phyloP scores from a whole-genome alignment of 2,797 vertebrate genomes.

The Ctenosaura bakeri region DNA sequence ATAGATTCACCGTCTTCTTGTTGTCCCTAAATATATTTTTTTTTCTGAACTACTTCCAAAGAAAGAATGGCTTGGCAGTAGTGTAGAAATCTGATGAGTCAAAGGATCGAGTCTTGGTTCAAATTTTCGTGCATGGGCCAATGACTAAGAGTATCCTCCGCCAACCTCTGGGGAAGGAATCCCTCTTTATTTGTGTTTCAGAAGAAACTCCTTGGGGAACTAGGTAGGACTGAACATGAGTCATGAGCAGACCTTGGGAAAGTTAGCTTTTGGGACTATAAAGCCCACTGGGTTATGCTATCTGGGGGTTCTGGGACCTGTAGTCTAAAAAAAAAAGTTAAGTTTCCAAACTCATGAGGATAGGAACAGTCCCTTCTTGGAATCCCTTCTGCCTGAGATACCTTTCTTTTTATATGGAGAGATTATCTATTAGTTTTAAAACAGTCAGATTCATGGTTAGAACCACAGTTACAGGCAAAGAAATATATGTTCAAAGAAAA shows the following conservation, averaged over 20 bases:
- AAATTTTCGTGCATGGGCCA: no score
- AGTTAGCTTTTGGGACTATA: neutral
- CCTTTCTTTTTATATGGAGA: no score
- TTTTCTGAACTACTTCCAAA: neutral
- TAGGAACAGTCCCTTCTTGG: neutral
- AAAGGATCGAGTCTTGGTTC: neutral
- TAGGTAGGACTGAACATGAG: neutral
- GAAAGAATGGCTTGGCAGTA: neutral
- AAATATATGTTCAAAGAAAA: no score
- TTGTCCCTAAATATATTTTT: neutral
- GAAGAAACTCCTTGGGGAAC: neutral
- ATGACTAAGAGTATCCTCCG: neutral
- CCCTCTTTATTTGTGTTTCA: neutral
- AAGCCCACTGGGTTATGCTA: neutral
- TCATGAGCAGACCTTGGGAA: neutral
- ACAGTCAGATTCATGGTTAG: no score
- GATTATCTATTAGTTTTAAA: no score
- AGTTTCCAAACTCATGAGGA: neutral
- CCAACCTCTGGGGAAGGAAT: neutral
- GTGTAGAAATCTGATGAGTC: neutral
- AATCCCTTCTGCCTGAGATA: neutral
- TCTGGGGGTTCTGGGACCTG: neutral
- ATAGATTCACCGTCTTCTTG: neutral
- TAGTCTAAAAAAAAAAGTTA: neutral
- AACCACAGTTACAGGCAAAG: no score